Conservation (phyloP, 2,113 vertebrate species). For the Petromus typicus region DNA sequence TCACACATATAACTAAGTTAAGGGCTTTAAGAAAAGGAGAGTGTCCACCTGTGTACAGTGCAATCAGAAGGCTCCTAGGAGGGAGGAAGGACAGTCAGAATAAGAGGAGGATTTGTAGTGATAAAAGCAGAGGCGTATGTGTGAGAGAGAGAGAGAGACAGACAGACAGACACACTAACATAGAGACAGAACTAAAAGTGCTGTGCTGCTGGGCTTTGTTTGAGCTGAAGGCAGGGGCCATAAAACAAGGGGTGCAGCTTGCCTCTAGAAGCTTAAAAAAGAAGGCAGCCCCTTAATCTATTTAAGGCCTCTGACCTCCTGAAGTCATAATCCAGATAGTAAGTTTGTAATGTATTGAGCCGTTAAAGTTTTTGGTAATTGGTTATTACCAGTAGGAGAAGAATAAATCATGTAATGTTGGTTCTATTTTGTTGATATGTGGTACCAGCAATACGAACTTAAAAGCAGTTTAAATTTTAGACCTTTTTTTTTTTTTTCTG, state of each 20-base stretch:
- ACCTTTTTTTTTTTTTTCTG: too few relatives aligned
- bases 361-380: neutral
- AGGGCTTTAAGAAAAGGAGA: neutral
- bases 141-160: neutral
- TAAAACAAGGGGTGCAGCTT: neutral
- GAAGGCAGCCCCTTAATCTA: neutral
- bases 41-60: neutral
- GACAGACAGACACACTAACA: neutral
- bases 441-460: neutral
- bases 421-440: constrained; percentile 24
- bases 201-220: neutral
- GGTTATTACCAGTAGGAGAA: neutral
- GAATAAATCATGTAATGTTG: neutral
- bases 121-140: neutral
- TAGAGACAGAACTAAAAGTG: neutral
- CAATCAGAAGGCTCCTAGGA: neutral
- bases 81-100: neutral
- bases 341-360: neutral
- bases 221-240: neutral
- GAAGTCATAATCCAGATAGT: neutral
- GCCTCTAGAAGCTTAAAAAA: neutral
- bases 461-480: neutral
- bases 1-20: neutral
- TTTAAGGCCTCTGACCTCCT: neutral
- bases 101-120: neutral